Base-by-base conservation (phyloP, 2,113 vertebrate species). In the Galbula dea region DNA sequence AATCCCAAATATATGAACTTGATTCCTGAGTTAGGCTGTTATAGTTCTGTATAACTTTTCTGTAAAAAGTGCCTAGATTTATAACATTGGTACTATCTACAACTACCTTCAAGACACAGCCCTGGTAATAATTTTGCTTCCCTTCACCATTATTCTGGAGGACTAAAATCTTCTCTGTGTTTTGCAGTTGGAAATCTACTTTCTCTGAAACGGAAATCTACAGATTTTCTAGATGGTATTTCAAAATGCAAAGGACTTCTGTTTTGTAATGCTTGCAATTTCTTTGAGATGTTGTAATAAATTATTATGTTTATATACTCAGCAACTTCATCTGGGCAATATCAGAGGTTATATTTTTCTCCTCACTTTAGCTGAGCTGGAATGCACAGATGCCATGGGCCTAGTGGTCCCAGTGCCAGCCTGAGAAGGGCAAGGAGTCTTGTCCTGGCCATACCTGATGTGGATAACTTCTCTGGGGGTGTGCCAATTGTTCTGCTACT, bases 341-440 rank as follows among this genome's bases (percentile, higher is more conserved):
- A 80, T 68, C 58, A 62, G 62, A 76, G 32, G 39, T 88, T 76
- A 26, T n/a, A 21, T 39, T 93, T 77, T 93, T 57, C 29, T 76
- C 88, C 84, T 80, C 27, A 46, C 41, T 89, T 90, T 43, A 59
- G 29, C 12, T 90, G 27, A 73, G 41, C 9, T 89, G 58, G 24
- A 74, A 69, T 30, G 63, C 71, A 95, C 95, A 96, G 93, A 93
- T 95, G 92, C 20, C 51, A 48, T 78, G 89, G 20, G 74, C 62
- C 66, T 72, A 66, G 29, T 21, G 73, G 66, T 96, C 89, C 80
- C 94, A 91, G 5, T 59, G 49, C 63, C 92, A 94, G 95, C 59
- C 92, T 89, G 90, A 85, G 52, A 84, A 86, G 93, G 77, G 74
- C 83, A 90, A 67, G 83, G 55, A 88, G 48, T 78, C 72, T 91